Conservation (phyloP, 2,113 vertebrate genomes). For the Isurus oxyrinchus region DNA sequence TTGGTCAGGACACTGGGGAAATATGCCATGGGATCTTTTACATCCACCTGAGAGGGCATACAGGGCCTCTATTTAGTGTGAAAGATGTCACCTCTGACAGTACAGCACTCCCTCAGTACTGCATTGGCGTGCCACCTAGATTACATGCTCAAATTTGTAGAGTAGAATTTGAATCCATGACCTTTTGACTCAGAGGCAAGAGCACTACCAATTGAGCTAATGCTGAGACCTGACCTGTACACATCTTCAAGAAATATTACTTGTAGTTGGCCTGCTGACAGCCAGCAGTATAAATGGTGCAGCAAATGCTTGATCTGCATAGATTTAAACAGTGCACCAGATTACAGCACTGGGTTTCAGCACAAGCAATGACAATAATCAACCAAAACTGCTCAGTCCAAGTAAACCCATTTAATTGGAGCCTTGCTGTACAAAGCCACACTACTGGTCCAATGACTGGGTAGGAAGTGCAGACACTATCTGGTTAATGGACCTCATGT, state of each 20-base stretch:
- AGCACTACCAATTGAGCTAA: not conserved
- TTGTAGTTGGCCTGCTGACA: not conserved
- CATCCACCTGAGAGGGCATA: not conserved
- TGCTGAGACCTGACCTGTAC: not conserved
- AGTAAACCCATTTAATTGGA: not conserved
- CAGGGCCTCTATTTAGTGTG: not conserved
- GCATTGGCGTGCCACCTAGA: not conserved
- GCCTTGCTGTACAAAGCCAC: not conserved
- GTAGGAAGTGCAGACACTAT: no score
- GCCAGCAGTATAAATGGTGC: not conserved
- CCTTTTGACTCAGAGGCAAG: not conserved
- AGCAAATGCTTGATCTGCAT: not conserved
- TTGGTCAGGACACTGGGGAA: not conserved
- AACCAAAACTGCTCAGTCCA: not conserved
- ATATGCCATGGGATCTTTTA: not conserved
- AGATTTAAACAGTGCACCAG: not conserved
- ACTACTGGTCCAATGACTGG: not conserved
- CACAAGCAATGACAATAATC: not conserved
- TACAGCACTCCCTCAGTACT: not conserved
- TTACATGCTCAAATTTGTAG: not conserved
- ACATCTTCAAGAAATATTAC: not conserved
- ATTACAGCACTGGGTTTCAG: not conserved
- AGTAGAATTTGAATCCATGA: not conserved
- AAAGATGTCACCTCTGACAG: not conserved
- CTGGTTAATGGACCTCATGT: not conserved